Base-by-base conservation (phyloP, 2,888 invertebrate species). In the Galerucella calmariensis region DNA sequence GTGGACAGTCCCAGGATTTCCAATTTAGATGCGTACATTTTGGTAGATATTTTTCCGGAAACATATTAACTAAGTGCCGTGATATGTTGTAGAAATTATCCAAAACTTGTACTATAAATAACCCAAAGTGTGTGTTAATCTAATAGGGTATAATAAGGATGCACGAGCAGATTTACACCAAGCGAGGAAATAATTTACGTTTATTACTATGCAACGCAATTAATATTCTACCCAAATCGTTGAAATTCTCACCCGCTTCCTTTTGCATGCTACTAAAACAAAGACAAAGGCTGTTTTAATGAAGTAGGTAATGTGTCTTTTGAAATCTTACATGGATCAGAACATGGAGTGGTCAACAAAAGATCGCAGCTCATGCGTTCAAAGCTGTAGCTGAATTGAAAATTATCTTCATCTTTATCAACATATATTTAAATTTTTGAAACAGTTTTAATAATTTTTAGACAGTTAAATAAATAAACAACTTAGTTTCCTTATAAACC, bases 141-240 rank as follows among this genome's bases (percentile, higher is more conserved):
- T 80, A 79, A 79, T 79, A 72, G 77, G 76, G 76, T 75, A 74
- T 78, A 81, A 81, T 79, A 81, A 82, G 80, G 81, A 81, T 81
- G 77, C 77, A 71, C 68, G 74, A 70, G 80, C 79, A 82, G 80
- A 82, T 83, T 81, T 80, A 82, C 81, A 80, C 79, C 74, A 75
- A 72, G 73, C 70, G 74, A 70, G 76, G 73, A 69, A 72, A 77
- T 80, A 80, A 82, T 82, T 81, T 82, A 83, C 79, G 82, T 82
- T 81, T 81, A 82, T 82, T 78, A 80, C 82, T 73, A 73, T 68
- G 75, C 77, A 75, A 75, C 66, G 81, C 78, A 82, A 83, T 83
- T 82, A 83, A 82, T 82, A 82, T 82, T 81, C 78, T 46, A 76
- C 73, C 71, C 72, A 78, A 80, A 80, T 81, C 78, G 77, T 75